Percentiles rank a stretch among this genome's conserved stretches.
Evolutionary conservation across 2,888 invertebrate species (phyloP).

Genomic region (Toxonevra muliebris): DNA sequence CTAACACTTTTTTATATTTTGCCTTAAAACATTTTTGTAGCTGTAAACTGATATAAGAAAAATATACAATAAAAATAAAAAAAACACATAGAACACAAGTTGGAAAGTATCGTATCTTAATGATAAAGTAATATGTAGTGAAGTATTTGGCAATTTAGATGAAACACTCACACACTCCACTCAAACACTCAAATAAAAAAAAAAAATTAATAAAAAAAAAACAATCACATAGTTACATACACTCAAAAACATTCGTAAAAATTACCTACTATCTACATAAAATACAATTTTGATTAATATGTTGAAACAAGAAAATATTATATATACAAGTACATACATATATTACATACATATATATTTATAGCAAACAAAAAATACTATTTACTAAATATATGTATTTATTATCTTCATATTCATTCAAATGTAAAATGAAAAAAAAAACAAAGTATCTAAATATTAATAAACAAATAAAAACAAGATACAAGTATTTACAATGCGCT

Average conservation of each 20-base stretch:
- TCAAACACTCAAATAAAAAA: conserved; percentile 31
- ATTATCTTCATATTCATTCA: conserved; percentile 33
- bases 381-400: conserved; percentile 28
- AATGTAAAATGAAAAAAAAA: conserved; percentile 3
- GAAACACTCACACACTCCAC: neutral
- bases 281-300: conserved; percentile 21
- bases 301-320: conserved; percentile 23
- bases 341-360: conserved; percentile 6
- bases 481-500: conserved; percentile 38
- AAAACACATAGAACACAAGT: no score
- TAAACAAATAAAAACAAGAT: conserved; percentile 33
- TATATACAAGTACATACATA: conserved; percentile 24
- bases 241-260: conserved; percentile 12
- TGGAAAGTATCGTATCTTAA: no score
- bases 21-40: conserved; percentile 20
- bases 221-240: conserved; percentile 31
- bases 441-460: conserved; percentile 13
- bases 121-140: no score
- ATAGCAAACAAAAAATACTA: conserved; percentile 29
- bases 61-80: no score
- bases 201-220: no score
- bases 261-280: conserved; percentile 34
- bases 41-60: no score
- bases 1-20: neutral
- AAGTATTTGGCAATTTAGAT: neutral